Conservation (phyloP, 2,797 vertebrate species). For the Thamnophis elegans region DNA sequence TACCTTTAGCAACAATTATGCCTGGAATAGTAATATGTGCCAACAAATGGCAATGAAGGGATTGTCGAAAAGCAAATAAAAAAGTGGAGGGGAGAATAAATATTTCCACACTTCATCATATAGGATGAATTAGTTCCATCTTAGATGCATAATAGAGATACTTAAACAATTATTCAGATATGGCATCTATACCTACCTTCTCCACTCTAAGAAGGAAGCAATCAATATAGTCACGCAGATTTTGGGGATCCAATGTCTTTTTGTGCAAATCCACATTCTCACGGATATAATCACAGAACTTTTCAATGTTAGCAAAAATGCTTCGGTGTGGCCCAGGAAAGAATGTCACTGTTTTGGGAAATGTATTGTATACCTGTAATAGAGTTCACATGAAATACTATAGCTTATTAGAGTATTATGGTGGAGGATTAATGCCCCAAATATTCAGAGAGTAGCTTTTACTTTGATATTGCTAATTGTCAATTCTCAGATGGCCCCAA, state of each 20-base stretch:
- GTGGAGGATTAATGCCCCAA: no score
- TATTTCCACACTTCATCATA: neutral
- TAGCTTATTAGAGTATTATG: no score
- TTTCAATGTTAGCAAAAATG: neutral
- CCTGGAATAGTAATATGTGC: no score
- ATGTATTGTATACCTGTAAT: neutral
- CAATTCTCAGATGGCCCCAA: neutral
- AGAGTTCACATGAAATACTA: no score
- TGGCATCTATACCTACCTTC: neutral
- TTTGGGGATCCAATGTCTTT: neutral
- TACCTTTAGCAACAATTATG: neutral
- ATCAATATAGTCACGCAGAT: neutral
- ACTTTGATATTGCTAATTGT: neutral
- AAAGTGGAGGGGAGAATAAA: neutral
- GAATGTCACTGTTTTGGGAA: neutral
- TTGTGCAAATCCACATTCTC: neutral
- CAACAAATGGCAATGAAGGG: neutral
- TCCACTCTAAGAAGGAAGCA: neutral
- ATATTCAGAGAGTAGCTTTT: no score
- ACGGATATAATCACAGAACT: neutral
- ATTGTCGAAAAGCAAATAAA: neutral
- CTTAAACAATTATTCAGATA: neutral
- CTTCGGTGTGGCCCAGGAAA: neutral
- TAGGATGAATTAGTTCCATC: neutral
- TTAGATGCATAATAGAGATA: neutral